Base-by-base conservation (phyloP, 2,888 invertebrate species). In the Oxystoma pomonae region DNA sequence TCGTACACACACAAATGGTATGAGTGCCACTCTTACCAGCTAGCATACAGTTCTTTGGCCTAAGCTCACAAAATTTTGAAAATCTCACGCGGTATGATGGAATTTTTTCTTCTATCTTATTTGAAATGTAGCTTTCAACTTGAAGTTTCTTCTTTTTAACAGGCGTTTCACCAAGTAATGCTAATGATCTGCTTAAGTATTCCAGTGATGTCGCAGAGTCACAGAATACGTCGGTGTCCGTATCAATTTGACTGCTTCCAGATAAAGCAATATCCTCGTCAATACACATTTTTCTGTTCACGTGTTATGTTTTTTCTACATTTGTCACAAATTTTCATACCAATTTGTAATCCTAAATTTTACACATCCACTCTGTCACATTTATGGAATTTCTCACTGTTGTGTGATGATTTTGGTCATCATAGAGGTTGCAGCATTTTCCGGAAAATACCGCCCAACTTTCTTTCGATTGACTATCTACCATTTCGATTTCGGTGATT, bases 21-120 rank as follows among this genome's bases (percentile, higher is more conserved):
- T 55, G 55, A 18, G 55, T 55, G 12, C 55, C 55, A 19, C 55
- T 55, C 17, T 55, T 55, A 18, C 55, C 55, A 17, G 55, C 55
- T n/a, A 55, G 19, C 17, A 55, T 55, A 16, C 51, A 55, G 19
- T 55, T 55, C 19, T 55, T 55, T 18, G 55, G 55, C 19, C 55
- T 17, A 17, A 55, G 17, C 19, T 55, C 55, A 55, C 55, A 55
- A 55, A 55, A 55, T 55, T 55, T 55, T 12, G 55, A 55, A 18
- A 55, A 55, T 55, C 55, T 17, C 12, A 35, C 12, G 35, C 35
- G 12, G 12, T 35, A 35, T 35, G 12, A 35, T 7, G 35, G 35
- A 35, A 7, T 35, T 35, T 35, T 35, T 35, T 35, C 35, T 35
- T 35, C 35, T 3, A 35, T 35, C 35, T 35, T 35, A 35, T 35